phyloP scores from a whole-genome alignment of 2,797 vertebrate species.

The Hozukius guyotensis region DNA sequence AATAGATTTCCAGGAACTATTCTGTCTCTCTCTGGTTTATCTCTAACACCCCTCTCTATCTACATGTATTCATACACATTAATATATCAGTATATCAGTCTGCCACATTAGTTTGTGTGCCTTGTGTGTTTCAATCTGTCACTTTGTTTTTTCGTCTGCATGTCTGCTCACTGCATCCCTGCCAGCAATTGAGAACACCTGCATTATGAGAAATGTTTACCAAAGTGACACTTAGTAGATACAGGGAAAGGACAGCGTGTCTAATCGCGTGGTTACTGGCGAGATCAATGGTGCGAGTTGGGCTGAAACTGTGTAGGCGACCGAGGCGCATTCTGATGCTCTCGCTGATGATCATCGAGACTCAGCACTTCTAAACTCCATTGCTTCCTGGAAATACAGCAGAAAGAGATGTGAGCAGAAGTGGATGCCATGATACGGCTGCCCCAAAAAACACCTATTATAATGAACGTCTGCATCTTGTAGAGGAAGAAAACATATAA shows the following conservation, averaged over 20 bases:
- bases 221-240: constrained; percentile 13
- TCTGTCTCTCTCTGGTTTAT: neutral
- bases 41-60: neutral
- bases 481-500: neutral
- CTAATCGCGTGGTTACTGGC: constrained; percentile 55
- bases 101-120: neutral
- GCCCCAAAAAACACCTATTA: neutral
- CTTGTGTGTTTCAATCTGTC: neutral
- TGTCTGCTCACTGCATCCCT: neutral
- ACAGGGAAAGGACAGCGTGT: constrained; percentile 57
- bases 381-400: constrained; percentile 73
- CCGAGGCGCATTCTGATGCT: constrained; percentile 51
- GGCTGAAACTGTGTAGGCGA: constrained; percentile 78
- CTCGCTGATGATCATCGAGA: constrained; percentile 59
- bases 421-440: constrained; percentile 25
- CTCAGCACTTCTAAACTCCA: constrained; percentile 60
- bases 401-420: constrained; percentile 36
- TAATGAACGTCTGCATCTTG: neutral
- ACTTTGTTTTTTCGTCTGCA: neutral
- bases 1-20: constrained; percentile 32
- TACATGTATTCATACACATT: neutral
- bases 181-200: neutral
- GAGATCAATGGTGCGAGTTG: constrained; percentile 54
- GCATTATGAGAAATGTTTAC: constrained; percentile 66
- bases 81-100: neutral